A percentile compares a stretch with the other conserved stretches of the same genome.
phyloP scores from a whole-genome alignment of 2,113 vertebrate species.

The Menidia beryllina region DNA sequence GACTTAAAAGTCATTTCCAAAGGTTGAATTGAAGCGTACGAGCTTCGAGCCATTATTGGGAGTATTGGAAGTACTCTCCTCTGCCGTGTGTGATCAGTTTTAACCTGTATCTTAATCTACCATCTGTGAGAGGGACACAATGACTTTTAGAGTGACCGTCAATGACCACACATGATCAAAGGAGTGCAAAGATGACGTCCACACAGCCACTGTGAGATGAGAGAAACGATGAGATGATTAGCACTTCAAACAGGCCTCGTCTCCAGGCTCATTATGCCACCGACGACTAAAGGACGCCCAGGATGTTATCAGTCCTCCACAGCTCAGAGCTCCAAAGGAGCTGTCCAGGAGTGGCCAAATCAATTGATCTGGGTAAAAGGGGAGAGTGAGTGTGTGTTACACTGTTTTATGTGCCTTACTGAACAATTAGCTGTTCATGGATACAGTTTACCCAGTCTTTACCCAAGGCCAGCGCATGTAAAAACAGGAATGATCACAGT shows the following conservation, averaged over 20 bases:
- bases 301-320: not conserved
- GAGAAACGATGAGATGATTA: slow-evolving; percentile 47
- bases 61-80: not conserved
- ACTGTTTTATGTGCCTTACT: not conserved
- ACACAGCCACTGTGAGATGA: slow-evolving; percentile 7
- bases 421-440: not conserved
- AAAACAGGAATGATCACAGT: too few relatives aligned
- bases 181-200: slow-evolving; percentile 8
- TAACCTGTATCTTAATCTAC: slow-evolving; percentile 22
- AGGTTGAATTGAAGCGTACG: not conserved
- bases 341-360: not conserved
- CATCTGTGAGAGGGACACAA: slow-evolving; percentile 22
- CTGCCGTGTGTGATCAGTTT: not conserved
- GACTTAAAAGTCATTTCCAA: not conserved
- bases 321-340: not conserved
- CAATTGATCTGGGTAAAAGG: not conserved
- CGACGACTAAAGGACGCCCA: slow-evolving; percentile 11
- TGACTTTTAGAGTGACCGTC: slow-evolving; percentile 30
- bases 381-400: not conserved
- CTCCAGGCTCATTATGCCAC: slow-evolving; percentile 11
- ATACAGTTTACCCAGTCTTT: too few relatives aligned
- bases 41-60: not conserved
- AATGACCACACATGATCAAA: slow-evolving; percentile 40
- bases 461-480: too few relatives aligned
- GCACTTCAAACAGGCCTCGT: slow-evolving; percentile 54